Base-by-base conservation (phyloP, 37 sponge, comb jelly and placozoan genomes). In the Corticium candelabrum region DNA sequence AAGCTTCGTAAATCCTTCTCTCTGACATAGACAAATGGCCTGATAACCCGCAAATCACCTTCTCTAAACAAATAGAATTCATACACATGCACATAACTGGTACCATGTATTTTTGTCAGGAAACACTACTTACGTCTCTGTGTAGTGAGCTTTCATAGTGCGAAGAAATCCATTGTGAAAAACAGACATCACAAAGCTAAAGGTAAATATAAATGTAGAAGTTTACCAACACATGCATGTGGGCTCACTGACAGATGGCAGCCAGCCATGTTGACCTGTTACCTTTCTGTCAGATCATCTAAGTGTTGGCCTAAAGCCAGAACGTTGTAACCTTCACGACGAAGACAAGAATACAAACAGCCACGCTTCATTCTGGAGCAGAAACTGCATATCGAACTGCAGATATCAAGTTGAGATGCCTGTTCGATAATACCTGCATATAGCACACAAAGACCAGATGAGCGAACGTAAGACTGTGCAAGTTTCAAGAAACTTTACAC, bases 301-400 rank as follows among this genome's bases (percentile, higher is more conserved):
- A 94, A 82, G 41, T 94, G 96, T 74, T 94, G 96, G 0, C 96
- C 96, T 79, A 94, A 69, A 0, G 96, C 96, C 31, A 94, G 74
- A 3, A 94, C 96, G 67, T 94, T 94, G 84, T 90, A 94, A 34
- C 85, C 87, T 36, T 94, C 88, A 5, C 91, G 35, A 0, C 96
- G 75, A 34, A 90, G 89, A 80, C 85, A 83, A 5, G 89, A 39
- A 81, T 94, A 94, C 37, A 94, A 74, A 0, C 91, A 69, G 21
- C 96, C 96, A 38, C 96, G 86, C 87, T 94, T 94, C 89, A 94
- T 86, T 30, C 96, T 69, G 38, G 91, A 91, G 68, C 96, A 94
- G 78, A 91, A 91, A 75, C 91, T 87, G 70, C 94, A 94, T 35
- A 94, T 94, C 43, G 91, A 90, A 70, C 75, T 80, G 72, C 84